phyloP scores from a whole-genome alignment of 2,888 invertebrate species.

The Gymnosoma rotundatum region DNA sequence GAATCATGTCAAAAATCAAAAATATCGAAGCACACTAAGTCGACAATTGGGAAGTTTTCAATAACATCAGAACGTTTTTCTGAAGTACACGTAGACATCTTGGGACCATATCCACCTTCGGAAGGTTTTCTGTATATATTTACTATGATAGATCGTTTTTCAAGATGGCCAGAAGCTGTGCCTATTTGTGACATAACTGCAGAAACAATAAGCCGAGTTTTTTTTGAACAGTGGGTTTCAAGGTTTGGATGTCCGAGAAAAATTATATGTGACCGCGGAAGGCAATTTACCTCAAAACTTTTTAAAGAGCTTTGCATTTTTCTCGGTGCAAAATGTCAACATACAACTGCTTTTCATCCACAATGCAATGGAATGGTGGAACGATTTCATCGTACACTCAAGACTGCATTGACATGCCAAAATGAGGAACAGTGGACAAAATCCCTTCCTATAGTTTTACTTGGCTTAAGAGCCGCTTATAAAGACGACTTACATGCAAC shows the following conservation, averaged over 20 bases:
- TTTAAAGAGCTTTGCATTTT: not conserved
- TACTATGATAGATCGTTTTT: not conserved
- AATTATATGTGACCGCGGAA: too few relatives aligned
- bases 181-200: slow-evolving; percentile 28
- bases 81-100: not conserved
- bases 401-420: not conserved
- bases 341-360: not conserved
- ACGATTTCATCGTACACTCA: not conserved
- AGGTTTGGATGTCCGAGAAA: not conserved
- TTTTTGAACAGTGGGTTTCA: too few relatives aligned
- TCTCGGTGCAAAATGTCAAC: not conserved
- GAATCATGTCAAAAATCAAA: not conserved
- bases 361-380: not conserved
- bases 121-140: not conserved
- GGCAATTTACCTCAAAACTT: not conserved
- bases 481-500: not conserved
- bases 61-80: not conserved
- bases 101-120: not conserved
- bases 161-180: slow-evolving; percentile 11
- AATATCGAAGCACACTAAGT: not conserved
- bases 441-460: not conserved
- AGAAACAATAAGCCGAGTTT: slow-evolving; percentile 19
- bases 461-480: not conserved
- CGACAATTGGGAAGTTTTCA: not conserved
- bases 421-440: not conserved